Base-by-base conservation (phyloP, 2,113 vertebrate species). In the Ophiodon elongatus region DNA sequence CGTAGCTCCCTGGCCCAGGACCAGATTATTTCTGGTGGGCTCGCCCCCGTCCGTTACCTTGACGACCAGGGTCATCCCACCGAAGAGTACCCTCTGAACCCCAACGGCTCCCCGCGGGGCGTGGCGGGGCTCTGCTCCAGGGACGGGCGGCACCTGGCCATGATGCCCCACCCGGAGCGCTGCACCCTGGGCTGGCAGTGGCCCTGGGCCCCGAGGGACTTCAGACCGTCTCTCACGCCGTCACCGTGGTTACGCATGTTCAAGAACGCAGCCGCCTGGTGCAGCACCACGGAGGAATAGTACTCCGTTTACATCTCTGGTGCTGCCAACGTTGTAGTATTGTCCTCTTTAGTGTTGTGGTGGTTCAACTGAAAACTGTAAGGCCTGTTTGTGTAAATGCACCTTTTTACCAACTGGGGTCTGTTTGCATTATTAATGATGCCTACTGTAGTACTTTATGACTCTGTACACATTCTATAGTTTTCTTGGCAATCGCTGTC, bases 111-210 rank as follows among this genome's bases (percentile, higher is more conserved):
- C 2, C 95, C 95, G 0, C 87, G 88, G 25, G 97, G 96, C 0
- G 79, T 96, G 0, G 97, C 97, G 0, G 97, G 96, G 0, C 80
- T 98, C 56, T 97, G 96, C 84, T 98, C 97, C 11, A 74, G 25
- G 0, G 96, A 98, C 0, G 97, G 97, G 2, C 96, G 97, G 39
- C 97, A 98, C 91, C 86, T 99, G 83, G 97, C 97, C 39, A 93
- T 97, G 92, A 99, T 99, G 97, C 97, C 97, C 0, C 97, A 99
- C 83, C 97, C 97, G 0, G 97, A 99, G 91, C 95, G 97, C 8
- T 95, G 96, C 2, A 96, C 97, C 73, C 89, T 96, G 54, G 88
- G 90, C n/a, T 98, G 97, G 97, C 97, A 98, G 89, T 98, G 97
- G 97, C 93, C 97, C 0, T 98, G 97, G 97, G 94, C 95, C 41